A percentile compares a stretch with the other conserved stretches of the same genome.
phyloP scores from a whole-genome alignment of 2,797 vertebrate genomes.

The Pseudochirops cupreus region DNA sequence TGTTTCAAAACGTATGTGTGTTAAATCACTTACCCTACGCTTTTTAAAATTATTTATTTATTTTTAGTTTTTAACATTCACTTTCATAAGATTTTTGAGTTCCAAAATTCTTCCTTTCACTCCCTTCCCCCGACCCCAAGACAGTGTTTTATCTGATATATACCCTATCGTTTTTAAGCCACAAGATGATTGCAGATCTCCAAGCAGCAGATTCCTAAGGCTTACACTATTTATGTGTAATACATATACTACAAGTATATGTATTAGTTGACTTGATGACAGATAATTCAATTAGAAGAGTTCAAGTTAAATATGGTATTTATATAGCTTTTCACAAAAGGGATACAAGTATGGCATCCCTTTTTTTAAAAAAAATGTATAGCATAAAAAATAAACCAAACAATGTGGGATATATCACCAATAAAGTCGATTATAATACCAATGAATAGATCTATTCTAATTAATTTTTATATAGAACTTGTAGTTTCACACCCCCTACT shows the following conservation, averaged over 20 bases:
- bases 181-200: conserved; percentile 59
- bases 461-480: conserved; percentile 76
- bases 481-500: conserved; percentile 64
- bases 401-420: conserved; percentile 28
- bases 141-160: no score
- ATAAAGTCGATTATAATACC: conserved; percentile 53
- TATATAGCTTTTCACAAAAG: conserved; percentile 28
- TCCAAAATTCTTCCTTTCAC: no score
- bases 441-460: conserved; percentile 65
- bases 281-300: conserved; percentile 66
- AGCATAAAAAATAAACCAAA: conserved; percentile 55
- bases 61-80: no score
- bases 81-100: no score
- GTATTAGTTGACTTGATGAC: conserved; percentile 62
- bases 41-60: no score
- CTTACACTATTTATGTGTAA: conserved; percentile 58
- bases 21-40: conserved; percentile 63
- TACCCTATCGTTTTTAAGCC: conserved; percentile 67
- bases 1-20: conserved; percentile 63
- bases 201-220: conserved; percentile 52
- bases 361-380: conserved; percentile 19
- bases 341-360: not conserved
- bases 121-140: no score
- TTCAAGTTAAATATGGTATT: conserved; percentile 61
- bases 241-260: conserved; percentile 28